Conservation (phyloP, 2,888 invertebrate genomes). For the Catocala sponsa region DNA sequence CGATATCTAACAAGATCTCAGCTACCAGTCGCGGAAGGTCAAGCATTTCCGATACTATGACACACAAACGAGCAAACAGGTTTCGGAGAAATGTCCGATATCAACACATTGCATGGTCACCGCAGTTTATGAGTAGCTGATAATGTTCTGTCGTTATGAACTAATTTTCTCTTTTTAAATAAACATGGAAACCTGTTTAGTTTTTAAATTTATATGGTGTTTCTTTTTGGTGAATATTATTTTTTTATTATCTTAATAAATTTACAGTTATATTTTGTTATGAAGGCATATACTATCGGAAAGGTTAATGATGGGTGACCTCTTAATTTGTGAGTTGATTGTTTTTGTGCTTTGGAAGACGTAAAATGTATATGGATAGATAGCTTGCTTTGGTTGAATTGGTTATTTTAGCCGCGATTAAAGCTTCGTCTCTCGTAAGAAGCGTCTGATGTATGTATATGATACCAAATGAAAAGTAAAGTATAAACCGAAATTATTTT, state of each 20-base stretch:
- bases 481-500: no score
- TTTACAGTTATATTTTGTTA: background rate
- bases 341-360: background rate
- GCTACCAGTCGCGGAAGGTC: constrained; percentile 26
- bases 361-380: no score
- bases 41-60: constrained; percentile 35
- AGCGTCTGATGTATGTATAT: no score
- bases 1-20: constrained; percentile 23
- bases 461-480: no score
- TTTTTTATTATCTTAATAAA: constrained; percentile 1
- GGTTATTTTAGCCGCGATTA: no score
- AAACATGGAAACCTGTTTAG: constrained; percentile 40
- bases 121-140: constrained; percentile 51
- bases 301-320: background rate
- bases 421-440: no score
- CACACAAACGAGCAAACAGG: constrained; percentile 42
- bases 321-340: background rate
- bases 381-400: no score
- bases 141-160: constrained; percentile 43
- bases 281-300: background rate
- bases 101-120: constrained; percentile 30
- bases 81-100: constrained; percentile 36
- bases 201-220: constrained; percentile 6
- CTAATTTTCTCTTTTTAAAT: constrained; percentile 41
- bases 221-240: background rate